Conservation (phyloP, 1,140 invertebrate species). For the Belonocnema kinseyi region DNA sequence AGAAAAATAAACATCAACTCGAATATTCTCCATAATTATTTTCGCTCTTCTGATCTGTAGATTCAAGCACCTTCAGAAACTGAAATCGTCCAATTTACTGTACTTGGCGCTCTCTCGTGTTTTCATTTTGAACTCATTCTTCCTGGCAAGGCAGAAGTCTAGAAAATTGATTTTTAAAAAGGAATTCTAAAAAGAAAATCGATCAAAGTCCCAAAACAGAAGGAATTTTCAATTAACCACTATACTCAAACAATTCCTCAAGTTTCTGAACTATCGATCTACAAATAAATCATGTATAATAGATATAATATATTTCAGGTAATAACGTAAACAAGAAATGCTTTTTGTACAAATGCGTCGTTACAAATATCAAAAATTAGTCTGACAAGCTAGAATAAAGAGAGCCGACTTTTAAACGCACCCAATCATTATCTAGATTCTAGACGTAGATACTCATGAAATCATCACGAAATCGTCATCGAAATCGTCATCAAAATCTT, state of each 20-base stretch:
- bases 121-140: neutral
- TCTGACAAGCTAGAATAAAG: slow-evolving; percentile 14
- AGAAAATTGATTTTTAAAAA: slow-evolving; percentile 2
- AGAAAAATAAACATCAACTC: too few species aligned
- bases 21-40: too few species aligned
- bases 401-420: slow-evolving; percentile 30
- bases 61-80: too few species aligned
- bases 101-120: slow-evolving; percentile 7
- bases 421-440: slow-evolving; percentile 5
- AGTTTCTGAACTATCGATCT: too few species aligned
- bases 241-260: too few species aligned
- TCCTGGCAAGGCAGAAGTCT: neutral
- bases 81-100: neutral
- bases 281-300: slow-evolving; percentile 42
- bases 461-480: too few species aligned
- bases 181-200: neutral
- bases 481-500: neutral
- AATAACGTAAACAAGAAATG: slow-evolving; percentile 62
- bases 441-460: neutral
- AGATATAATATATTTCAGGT: slow-evolving; percentile 62
- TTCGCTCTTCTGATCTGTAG: too few species aligned
- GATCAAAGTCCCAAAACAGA: neutral
- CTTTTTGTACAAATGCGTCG: slow-evolving; percentile 59
- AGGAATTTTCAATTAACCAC: too few species aligned
- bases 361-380: slow-evolving; percentile 56